These are phyloP conservation scores for Dryoscopus gambensis DNA, from an alignment of 2,113 vertebrate species.

Conservation along the genomic window DNA sequence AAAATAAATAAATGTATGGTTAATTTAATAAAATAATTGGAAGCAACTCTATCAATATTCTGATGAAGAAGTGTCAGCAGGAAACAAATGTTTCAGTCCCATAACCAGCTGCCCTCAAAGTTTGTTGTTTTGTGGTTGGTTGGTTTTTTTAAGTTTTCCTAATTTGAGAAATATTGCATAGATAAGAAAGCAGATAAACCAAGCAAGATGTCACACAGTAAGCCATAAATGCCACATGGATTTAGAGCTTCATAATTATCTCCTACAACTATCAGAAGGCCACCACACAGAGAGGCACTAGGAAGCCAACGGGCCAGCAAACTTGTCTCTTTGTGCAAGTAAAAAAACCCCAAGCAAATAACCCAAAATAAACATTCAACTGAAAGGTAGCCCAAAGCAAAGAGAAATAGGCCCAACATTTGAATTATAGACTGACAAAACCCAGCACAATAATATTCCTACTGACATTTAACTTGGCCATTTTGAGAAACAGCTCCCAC, in stretches of 20 bases:
- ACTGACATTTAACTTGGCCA: not conserved
- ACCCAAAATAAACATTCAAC: not conserved
- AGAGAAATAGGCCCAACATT: not conserved
- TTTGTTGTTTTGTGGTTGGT: not conserved
- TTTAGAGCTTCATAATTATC: not conserved
- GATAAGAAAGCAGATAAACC: not conserved
- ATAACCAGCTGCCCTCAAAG: slow-evolving; percentile 1
- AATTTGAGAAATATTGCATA: not conserved
- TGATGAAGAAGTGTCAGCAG: not conserved
- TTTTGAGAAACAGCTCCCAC: not conserved
- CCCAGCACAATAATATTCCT: not conserved
- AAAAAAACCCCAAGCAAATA: not conserved
- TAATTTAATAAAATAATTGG: not conserved
- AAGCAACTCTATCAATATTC: not conserved
- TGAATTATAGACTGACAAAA: not conserved
- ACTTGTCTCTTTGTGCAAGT: not conserved
- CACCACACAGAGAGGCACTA: not conserved
- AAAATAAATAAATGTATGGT: not conserved
- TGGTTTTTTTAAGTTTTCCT: not conserved
- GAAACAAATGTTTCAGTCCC: not conserved
- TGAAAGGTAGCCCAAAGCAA: not conserved
- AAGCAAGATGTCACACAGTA: not conserved
- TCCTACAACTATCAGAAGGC: not conserved
- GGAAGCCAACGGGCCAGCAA: not conserved
- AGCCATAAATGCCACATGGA: not conserved